phyloP scores from a whole-genome alignment of 2,888 invertebrate species.

The Acholoe squamosa region DNA sequence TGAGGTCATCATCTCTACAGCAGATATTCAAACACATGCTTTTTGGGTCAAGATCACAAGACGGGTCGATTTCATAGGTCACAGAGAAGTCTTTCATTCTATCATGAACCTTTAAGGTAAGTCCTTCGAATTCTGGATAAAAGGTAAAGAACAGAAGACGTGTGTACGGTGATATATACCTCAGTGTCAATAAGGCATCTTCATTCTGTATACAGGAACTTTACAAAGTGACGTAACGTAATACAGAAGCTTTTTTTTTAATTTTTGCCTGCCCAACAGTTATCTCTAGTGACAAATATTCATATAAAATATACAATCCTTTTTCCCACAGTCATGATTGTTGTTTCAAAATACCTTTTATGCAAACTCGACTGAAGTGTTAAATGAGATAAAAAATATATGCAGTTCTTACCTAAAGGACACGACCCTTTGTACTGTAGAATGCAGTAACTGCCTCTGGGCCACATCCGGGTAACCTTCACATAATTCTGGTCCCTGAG shows the following conservation, averaged over 20 bases:
- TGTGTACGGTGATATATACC: too few relatives aligned
- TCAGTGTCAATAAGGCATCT: too few relatives aligned
- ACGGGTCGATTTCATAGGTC: constrained; percentile 13
- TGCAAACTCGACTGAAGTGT: too few relatives aligned
- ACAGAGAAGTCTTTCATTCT: neutral
- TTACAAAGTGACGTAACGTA: too few relatives aligned
- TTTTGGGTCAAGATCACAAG: constrained; percentile 39
- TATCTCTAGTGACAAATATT: too few relatives aligned
- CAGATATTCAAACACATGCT: constrained; percentile 14
- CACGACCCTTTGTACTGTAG: neutral
- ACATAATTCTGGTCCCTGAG: constrained; percentile 16
- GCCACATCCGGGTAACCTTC: neutral
- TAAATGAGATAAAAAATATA: too few relatives aligned
- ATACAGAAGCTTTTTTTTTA: too few relatives aligned
- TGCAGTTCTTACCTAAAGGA: neutral
- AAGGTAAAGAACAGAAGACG: neutral
- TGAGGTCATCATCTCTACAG: neutral
- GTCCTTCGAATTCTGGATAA: constrained; percentile 32
- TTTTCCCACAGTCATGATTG: too few relatives aligned
- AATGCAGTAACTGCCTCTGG: neutral
- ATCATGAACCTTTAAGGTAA: neutral
- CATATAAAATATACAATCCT: too few relatives aligned
- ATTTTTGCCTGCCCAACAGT: too few relatives aligned
- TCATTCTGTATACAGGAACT: too few relatives aligned
- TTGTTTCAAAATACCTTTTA: too few relatives aligned